phyloP scores from a whole-genome alignment of 2,113 vertebrate genomes.

The Mustelus asterias region DNA sequence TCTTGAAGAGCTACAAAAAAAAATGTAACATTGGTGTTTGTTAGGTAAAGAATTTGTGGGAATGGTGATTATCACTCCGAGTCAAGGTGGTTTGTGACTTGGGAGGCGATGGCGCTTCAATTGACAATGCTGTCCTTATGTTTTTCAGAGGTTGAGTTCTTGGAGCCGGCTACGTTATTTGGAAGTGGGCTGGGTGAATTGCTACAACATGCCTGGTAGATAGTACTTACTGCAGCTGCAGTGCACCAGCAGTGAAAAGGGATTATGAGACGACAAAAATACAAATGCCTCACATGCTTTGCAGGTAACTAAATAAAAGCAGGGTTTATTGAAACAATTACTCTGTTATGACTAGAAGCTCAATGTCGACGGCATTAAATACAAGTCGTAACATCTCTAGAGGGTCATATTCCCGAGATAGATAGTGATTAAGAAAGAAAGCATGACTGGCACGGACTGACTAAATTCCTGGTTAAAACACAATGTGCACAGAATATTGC shows the following conservation, averaged over 20 bases:
- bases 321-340: not conserved
- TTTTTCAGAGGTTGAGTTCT: not conserved
- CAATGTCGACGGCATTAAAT: not conserved
- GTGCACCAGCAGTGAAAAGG: not conserved
- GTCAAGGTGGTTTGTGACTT: not conserved
- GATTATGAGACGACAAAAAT: not conserved
- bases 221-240: not conserved
- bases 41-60: not conserved
- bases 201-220: not conserved
- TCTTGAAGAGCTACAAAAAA: not conserved
- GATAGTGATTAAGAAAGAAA: not conserved
- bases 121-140: too few relatives aligned
- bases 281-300: not conserved
- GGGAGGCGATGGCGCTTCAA: not conserved
- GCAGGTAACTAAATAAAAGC: not conserved
- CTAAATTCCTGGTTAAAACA: not conserved
- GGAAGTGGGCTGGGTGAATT: not conserved
- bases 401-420: not conserved
- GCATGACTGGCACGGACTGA: not conserved
- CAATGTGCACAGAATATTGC: not conserved
- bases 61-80: not conserved
- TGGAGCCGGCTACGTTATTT: not conserved
- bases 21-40: not conserved
- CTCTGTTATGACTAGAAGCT: not conserved
- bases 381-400: not conserved